These are phyloP conservation scores for Gobiocypris rarus DNA, from an alignment of 2,113 vertebrate genomes.

Conservation along the genomic window DNA sequence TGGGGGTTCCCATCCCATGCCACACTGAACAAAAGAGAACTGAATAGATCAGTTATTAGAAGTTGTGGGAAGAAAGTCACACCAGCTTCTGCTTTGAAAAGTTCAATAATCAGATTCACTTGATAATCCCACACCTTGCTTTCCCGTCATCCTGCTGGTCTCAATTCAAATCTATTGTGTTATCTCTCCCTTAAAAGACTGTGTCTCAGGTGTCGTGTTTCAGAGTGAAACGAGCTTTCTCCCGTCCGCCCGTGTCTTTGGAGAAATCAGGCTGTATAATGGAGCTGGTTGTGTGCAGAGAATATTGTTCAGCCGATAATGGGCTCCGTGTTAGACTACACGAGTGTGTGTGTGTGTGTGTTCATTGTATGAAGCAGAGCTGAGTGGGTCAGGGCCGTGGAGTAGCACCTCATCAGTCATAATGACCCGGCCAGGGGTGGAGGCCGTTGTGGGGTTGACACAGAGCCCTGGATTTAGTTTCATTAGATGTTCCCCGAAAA, in stretches of 20 bases:
- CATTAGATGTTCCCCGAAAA: conserved; percentile 67
- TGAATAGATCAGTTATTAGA: conserved; percentile 43
- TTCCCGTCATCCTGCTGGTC: conserved; percentile 55
- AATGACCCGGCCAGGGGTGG: conserved; percentile 58
- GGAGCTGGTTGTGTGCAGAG: conserved; percentile 64
- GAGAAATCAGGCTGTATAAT: conserved; percentile 62
- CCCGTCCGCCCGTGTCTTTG: conserved; percentile 22
- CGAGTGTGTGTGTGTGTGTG: conserved; percentile 54
- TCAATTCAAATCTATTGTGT: conserved; percentile 65
- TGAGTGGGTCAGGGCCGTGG: conserved; percentile 66
- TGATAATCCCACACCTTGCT: conserved; percentile 62
- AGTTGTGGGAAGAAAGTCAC: conserved; percentile 61
- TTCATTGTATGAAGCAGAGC: conserved; percentile 65
- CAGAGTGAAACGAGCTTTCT: conserved; percentile 60
- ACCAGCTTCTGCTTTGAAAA: conserved; percentile 47
- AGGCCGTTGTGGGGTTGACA: conserved; percentile 68
- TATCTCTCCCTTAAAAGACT: conserved; percentile 66
- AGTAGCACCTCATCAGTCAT: conserved; percentile 75
- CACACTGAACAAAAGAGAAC: conserved; percentile 52
- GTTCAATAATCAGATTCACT: conserved; percentile 59
- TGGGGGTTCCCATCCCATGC: conserved; percentile 57
- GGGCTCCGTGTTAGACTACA: conserved; percentile 35
- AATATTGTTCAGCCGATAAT: conserved; percentile 61
- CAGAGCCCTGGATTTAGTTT: conserved; percentile 63
- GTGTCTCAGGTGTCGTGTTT: conserved; percentile 65